A percentile compares a stretch with the other conserved stretches of the same genome.
phyloP scores from a whole-genome alignment of 2,113 vertebrate genomes.

The Otis tarda region DNA sequence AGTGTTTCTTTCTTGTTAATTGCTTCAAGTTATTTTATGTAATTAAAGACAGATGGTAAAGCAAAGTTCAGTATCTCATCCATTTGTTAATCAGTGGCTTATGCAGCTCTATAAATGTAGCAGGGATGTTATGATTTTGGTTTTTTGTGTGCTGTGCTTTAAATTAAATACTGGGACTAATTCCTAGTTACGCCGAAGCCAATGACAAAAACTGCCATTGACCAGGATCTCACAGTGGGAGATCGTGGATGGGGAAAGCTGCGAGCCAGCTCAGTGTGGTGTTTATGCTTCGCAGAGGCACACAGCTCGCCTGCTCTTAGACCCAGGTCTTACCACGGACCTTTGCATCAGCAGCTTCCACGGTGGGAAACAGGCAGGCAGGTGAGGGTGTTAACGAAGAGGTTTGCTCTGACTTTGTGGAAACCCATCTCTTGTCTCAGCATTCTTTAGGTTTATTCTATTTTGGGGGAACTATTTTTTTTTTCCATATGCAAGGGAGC shows the following conservation, averaged over 20 bases:
- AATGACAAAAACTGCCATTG: slow-evolving; percentile 64
- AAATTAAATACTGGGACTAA: slow-evolving; percentile 62
- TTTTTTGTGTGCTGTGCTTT: slow-evolving; percentile 57
- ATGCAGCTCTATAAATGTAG: slow-evolving; percentile 62
- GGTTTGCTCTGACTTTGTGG: neutral
- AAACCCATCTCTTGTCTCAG: neutral
- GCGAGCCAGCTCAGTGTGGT: slow-evolving; percentile 30
- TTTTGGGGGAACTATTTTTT: neutral
- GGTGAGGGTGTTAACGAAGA: neutral
- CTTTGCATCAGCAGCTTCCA: neutral
- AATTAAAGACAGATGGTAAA: slow-evolving; percentile 70
- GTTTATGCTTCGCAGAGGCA: slow-evolving; percentile 25
- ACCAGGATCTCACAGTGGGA: slow-evolving; percentile 64
- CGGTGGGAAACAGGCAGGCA: neutral
- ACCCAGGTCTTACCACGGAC: neutral
- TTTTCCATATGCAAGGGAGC: slow-evolving; percentile 21
- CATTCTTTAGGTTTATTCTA: slow-evolving; percentile 19
- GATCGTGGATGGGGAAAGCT: slow-evolving; percentile 28
- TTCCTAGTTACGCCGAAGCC: slow-evolving; percentile 47
- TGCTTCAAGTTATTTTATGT: slow-evolving; percentile 69
- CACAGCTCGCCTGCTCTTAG: neutral
- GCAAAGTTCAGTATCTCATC: slow-evolving; percentile 68
- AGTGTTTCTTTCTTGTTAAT: slow-evolving; percentile 67
- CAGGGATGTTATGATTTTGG: slow-evolving; percentile 57
- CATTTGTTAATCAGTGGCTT: slow-evolving; percentile 65